phyloP scores from a whole-genome alignment of 2,797 vertebrate genomes.

The Oceanodroma leucorhoa region DNA sequence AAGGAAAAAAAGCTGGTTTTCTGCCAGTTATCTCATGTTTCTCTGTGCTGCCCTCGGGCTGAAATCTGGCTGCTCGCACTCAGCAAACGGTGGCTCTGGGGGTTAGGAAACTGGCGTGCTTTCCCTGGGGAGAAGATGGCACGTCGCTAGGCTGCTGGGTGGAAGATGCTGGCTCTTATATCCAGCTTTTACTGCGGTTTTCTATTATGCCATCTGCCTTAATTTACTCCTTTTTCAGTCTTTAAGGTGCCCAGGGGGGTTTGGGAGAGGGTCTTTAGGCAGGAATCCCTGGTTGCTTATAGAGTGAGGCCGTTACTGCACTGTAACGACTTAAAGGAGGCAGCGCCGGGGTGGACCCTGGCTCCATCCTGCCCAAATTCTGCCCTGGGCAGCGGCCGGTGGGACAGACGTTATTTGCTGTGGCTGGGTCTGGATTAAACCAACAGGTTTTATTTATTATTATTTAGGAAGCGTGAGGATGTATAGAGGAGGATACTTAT shows the following conservation, averaged over 20 bases:
- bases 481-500: not conserved
- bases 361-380: not conserved
- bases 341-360: not conserved
- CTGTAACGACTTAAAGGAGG: not conserved
- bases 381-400: accelerated
- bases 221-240: not conserved
- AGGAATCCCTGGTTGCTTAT: accelerated
- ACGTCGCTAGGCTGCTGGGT: not conserved
- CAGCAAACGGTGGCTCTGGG: not conserved
- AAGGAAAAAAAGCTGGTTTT: not conserved
- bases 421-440: not conserved
- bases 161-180: not conserved
- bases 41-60: not conserved
- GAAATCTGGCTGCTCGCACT: not conserved
- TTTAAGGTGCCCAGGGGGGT: not conserved
- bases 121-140: not conserved
- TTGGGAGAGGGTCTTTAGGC: not conserved
- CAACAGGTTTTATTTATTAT: not conserved
- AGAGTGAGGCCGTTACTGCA: accelerated
- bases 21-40: not conserved
- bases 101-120: accelerated
- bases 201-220: not conserved
- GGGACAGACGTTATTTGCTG: not conserved
- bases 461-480: not conserved
- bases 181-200: not conserved